Conservation (phyloP, 2,797 vertebrate species). For the Poecilia velifera region DNA sequence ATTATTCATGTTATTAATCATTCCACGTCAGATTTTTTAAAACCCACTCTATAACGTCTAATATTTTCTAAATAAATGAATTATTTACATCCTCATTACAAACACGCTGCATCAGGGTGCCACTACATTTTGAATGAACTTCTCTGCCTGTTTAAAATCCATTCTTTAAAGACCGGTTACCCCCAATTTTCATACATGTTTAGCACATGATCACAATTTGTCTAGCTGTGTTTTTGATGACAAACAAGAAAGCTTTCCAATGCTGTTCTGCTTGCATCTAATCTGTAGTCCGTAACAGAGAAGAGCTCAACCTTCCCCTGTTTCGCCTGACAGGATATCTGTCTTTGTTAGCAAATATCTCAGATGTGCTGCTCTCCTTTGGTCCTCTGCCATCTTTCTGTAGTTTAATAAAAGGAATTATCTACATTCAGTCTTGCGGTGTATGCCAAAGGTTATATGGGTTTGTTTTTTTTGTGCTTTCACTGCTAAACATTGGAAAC, state of each 20-base stretch:
- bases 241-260: constrained; percentile 20
- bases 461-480: neutral
- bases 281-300: constrained; percentile 39
- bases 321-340: constrained; percentile 58
- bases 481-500: constrained; percentile 2
- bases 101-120: neutral
- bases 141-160: constrained; percentile 39
- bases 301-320: constrained; percentile 25
- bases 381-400: constrained; percentile 34
- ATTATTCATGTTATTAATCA: neutral
- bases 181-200: constrained; percentile 14
- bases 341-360: constrained; percentile 59
- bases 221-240: constrained; percentile 17
- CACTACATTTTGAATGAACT: constrained; percentile 19
- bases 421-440: constrained; percentile 17
- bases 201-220: constrained; percentile 25
- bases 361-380: constrained; percentile 46
- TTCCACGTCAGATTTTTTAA: neutral
- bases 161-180: constrained; percentile 46
- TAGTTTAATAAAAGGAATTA: constrained; percentile 30
- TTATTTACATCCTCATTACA: neutral
- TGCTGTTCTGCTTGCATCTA: constrained; percentile 36
- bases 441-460: neutral
- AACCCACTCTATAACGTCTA: neutral
- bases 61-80: neutral